Evolutionary conservation across 1,140 invertebrate genomes (phyloP).

Genomic region (Rhyzopertha dominica): DNA sequence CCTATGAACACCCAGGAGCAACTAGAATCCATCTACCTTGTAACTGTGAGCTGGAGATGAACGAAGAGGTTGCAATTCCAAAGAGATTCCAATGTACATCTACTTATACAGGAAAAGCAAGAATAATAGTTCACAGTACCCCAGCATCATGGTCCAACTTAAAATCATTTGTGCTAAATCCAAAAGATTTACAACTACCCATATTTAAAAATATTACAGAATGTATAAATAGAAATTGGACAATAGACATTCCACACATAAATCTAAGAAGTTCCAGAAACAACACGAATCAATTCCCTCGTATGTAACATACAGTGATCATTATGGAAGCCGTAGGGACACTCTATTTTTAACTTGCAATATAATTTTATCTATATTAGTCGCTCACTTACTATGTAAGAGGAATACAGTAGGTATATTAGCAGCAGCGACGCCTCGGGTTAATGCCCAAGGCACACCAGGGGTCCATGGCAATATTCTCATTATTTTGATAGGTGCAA

Average conservation of each 20-base stretch:
- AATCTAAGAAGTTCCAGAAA: constrained; percentile 12
- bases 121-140: constrained; percentile 9
- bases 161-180: constrained; percentile 18
- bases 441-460: too few relatives aligned
- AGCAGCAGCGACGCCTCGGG: too few relatives aligned
- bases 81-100: constrained; percentile 12
- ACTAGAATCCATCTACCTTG: constrained; percentile 6
- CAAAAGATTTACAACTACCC: constrained; percentile 4
- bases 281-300: background rate
- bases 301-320: constrained; percentile 5
- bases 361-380: constrained; percentile 8
- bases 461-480: too few relatives aligned
- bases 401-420: too few relatives aligned
- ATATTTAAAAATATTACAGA: constrained; percentile 13
- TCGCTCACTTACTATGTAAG: too few relatives aligned
- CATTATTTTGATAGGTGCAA: too few relatives aligned
- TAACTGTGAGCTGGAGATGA: constrained; percentile 4
- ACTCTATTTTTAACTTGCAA: constrained; percentile 17
- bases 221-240: constrained; percentile 16
- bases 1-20: too few relatives aligned
- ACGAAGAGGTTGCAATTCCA: constrained; percentile 7
- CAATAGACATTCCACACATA: constrained; percentile 14
- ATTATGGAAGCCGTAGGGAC: constrained; percentile 9
- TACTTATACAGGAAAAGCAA: background rate
- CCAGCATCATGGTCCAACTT: constrained; percentile 18